Evolutionary conservation across 2,113 vertebrate species (phyloP), one percentile per base, ranked within the genome.

Genomic region (Brachypteracias leptosomus): DNA sequence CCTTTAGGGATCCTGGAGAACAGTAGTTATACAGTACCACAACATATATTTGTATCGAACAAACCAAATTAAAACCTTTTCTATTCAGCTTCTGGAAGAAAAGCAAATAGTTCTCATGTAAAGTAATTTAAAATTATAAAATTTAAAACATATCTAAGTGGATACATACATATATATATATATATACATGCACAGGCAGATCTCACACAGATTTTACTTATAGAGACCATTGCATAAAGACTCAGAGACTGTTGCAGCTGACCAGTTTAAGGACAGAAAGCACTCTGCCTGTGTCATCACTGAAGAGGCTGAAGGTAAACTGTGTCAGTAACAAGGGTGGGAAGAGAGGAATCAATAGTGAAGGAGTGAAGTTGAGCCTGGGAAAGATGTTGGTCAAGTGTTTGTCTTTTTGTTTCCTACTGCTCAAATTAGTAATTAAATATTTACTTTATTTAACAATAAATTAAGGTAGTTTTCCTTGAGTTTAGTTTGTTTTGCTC

Each of bases 281-380:
- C 9, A 55, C 20, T 52, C 24, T 89, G 15, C 12, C 20, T 0
- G 0, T 22, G 21, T 76, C 6, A 10, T 87, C 1, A 5, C 3
- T 73, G 31, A 70, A 84, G 10, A 4, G 15, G 7, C 9, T 65
- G 66, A 51, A 46, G 19, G 5, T 44, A 29, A 75, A 75, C 22
- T 51, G 35, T 1, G 0, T 4, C 2, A 2, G 42, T 14, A 52
- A 25, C 13, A 51, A 35, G 6, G 8, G 11, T 51, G 19, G 25
- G 19, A 51, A 7, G 7, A 58, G 18, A 62, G 9, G 29, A 33
- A 49, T 33, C 0, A 6, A 47, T 31, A 49, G 4, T 24, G 28
- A 47, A 76, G 3, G 29, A 73, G 5, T 63, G 16, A 80, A 40
- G 10, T 1, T 35, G 3, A 61, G 12, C 8, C 38, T 76, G 16